Conservation (phyloP, 2,797 vertebrate species). For the Schizothorax lantsangensis region DNA sequence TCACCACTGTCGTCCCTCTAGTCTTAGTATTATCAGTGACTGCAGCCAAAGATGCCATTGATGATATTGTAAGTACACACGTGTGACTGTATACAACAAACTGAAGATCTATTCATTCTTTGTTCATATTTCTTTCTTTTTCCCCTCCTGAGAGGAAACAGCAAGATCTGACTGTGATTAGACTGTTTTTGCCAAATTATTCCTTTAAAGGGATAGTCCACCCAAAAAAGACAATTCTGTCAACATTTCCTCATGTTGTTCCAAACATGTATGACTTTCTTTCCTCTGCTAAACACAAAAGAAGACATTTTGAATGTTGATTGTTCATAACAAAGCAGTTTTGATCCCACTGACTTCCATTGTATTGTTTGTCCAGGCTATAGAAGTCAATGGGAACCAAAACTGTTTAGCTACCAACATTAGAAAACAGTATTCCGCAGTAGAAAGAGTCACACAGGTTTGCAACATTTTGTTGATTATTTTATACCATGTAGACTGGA, state of each 20-base stretch:
- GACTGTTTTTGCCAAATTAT: background rate
- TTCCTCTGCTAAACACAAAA: background rate
- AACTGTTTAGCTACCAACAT: background rate
- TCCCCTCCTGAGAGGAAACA: background rate
- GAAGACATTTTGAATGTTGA: background rate
- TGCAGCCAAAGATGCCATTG: slow-evolving; percentile 91
- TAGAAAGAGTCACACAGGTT: background rate
- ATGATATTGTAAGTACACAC: slow-evolving; percentile 86
- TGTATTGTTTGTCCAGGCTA: background rate
- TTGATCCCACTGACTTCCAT: background rate
- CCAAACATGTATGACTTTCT: background rate
- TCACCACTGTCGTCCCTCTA: slow-evolving; percentile 92
- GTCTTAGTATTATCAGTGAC: slow-evolving; percentile 89
- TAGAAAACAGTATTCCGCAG: background rate
- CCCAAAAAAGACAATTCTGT: background rate
- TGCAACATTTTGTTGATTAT: background rate
- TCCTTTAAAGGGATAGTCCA: background rate
- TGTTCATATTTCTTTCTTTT: background rate
- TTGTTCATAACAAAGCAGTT: background rate
- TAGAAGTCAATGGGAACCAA: background rate
- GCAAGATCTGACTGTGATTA: background rate
- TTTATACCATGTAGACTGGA: too few species aligned
- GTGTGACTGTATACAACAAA: slow-evolving; percentile 8
- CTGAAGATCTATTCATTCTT: background rate
- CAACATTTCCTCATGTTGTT: background rate